A percentile compares a stretch with the other conserved stretches of the same genome.
Conservation (phyloP, 1,140 invertebrate genomes). For the Subanguina moxae region DNA sequence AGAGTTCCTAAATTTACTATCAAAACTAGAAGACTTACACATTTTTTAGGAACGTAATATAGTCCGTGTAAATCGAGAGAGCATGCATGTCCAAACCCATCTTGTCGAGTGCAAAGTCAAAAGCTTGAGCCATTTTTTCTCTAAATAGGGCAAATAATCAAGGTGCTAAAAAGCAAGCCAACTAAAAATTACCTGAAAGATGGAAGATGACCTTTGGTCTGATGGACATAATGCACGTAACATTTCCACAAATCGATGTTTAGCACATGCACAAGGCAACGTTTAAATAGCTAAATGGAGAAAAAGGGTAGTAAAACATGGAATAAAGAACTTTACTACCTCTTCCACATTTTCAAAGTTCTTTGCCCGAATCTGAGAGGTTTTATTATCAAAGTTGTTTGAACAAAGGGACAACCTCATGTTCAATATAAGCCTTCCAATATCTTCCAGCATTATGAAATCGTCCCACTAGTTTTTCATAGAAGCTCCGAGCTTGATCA, state of each 20-base stretch:
- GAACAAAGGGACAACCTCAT: conserved; percentile 66
- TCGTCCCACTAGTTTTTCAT: conserved; percentile 83
- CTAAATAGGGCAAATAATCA: conserved; percentile 62
- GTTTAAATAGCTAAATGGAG: conserved; percentile 79
- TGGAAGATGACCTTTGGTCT: conserved; percentile 56
- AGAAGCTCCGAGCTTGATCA: conserved; percentile 81
- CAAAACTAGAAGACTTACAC: conserved; percentile 65
- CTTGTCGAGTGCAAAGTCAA: conserved; percentile 97
- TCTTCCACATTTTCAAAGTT: conserved; percentile 97
- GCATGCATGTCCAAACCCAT: conserved; percentile 84
- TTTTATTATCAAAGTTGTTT: not conserved
- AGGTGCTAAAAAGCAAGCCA: conserved; percentile 1
- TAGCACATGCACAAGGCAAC: conserved; percentile 87
- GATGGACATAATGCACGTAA: conserved; percentile 87
- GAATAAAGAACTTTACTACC: conserved; percentile 69
- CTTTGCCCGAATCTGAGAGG: conserved; percentile 71
- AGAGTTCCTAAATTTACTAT: no score
- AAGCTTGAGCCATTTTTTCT: conserved; percentile 98
- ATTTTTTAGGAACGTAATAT: conserved; percentile 91
- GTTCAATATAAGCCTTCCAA: conserved; percentile 99
- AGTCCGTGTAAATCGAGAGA: conserved; percentile 68
- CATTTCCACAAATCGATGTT: conserved; percentile 98
- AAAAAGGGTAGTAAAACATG: conserved; percentile 17
- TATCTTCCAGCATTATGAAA: conserved; percentile 93
- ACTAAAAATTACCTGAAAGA: conserved; percentile 60